Percentiles rank a stretch among this genome's conserved stretches.
Evolutionary conservation across 1,140 invertebrate species (phyloP).

Genomic region (Chrysopa pallens): DNA sequence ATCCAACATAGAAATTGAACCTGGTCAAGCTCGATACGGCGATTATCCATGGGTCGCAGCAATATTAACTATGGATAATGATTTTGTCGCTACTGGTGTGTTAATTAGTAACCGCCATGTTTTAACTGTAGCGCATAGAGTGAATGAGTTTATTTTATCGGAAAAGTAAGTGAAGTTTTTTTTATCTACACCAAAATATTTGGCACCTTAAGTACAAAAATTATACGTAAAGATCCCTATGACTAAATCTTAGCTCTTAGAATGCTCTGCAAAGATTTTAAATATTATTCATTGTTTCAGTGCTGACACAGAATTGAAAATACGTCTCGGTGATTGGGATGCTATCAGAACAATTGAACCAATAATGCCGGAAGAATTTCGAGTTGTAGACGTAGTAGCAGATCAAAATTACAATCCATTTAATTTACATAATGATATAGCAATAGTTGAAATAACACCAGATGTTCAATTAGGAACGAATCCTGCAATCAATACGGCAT

Average conservation of each 20-base stretch:
- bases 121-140: constrained; percentile 48
- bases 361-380: constrained; percentile 37
- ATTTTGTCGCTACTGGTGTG: constrained; percentile 48
- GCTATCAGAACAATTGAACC: constrained; percentile 34
- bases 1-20: constrained; percentile 9
- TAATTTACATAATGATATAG: constrained; percentile 42
- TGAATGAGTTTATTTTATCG: constrained; percentile 17
- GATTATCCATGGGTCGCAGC: constrained; percentile 32
- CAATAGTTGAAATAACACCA: no score
- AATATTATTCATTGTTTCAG: constrained; percentile 11
- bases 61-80: constrained; percentile 26
- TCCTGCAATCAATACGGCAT: no score
- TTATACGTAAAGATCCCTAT: no score
- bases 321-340: constrained; percentile 52
- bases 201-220: no score
- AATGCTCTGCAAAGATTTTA: no score
- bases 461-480: no score
- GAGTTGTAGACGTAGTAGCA: constrained; percentile 30
- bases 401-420: constrained; percentile 44
- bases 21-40: constrained; percentile 31
- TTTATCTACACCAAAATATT: no score
- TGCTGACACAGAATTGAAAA: constrained; percentile 25
- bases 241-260: no score
- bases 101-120: constrained; percentile 41
- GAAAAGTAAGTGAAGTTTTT: no score